phyloP scores from a whole-genome alignment of 1,140 invertebrate genomes.

The Branchinecta lindahli region DNA sequence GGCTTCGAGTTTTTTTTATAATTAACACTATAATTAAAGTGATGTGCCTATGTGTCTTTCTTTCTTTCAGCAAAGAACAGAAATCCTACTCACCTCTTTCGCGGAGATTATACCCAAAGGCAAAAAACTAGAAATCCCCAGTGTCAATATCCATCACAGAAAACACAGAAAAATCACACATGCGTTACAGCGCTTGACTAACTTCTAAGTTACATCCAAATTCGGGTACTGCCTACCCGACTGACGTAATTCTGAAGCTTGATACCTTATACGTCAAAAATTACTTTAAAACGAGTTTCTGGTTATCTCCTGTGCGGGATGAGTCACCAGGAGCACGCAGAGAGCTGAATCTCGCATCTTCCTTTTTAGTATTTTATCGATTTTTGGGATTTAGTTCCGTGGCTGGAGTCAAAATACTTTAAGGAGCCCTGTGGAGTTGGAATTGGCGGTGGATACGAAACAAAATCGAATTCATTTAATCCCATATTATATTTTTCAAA shows the following conservation, averaged over 20 bases:
- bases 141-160: not conserved
- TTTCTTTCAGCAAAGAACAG: not conserved
- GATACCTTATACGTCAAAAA: slow-evolving; percentile 4
- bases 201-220: slow-evolving; percentile 6
- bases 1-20: too few species aligned
- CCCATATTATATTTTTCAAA: too few species aligned
- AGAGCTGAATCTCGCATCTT: too few species aligned
- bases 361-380: too few species aligned
- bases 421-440: too few species aligned
- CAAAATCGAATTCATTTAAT: too few species aligned
- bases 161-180: not conserved
- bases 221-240: not conserved
- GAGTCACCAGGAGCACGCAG: too few species aligned
- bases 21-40: too few species aligned
- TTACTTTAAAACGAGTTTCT: not conserved
- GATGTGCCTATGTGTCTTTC: too few species aligned
- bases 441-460: too few species aligned
- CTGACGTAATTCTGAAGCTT: slow-evolving; percentile 1
- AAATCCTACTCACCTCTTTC: not conserved
- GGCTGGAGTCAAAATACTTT: too few species aligned
- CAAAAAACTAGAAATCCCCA: not conserved
- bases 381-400: too few species aligned
- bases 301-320: not conserved
- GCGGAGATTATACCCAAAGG: not conserved
- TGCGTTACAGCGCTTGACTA: not conserved